phyloP scores from a whole-genome alignment of 2,888 invertebrate species.

The Euphydryas editha region DNA sequence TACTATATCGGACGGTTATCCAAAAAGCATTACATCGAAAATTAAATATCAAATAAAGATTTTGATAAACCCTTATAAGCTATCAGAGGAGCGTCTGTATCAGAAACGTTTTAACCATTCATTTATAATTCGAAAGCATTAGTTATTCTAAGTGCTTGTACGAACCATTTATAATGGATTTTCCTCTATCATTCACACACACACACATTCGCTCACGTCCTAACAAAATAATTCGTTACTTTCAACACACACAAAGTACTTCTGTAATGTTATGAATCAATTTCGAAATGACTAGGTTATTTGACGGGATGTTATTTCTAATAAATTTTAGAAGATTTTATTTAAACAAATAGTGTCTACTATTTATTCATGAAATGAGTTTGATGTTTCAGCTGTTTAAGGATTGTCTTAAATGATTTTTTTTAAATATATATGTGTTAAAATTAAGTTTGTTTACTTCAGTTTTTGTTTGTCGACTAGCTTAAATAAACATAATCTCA shows the following conservation, averaged over 20 bases:
- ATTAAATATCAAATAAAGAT: background rate
- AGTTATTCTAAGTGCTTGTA: slow-evolving; percentile 4
- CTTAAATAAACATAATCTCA: slow-evolving; percentile 16
- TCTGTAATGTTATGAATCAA: background rate
- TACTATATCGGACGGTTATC: background rate
- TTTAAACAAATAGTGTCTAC: too few relatives aligned
- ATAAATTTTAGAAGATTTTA: too few relatives aligned
- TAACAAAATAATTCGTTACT: slow-evolving; percentile 15
- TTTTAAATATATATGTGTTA: too few relatives aligned
- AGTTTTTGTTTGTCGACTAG: background rate
- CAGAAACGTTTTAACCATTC: background rate
- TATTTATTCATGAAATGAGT: too few relatives aligned
- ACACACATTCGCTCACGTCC: slow-evolving; percentile 6
- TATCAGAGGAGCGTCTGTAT: background rate
- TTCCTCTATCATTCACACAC: background rate
- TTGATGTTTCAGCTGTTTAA: too few relatives aligned
- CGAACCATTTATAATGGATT: background rate
- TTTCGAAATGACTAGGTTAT: background rate
- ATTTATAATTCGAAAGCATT: slow-evolving; percentile 4
- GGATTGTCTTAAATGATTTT: too few relatives aligned
- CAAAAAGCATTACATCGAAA: background rate
- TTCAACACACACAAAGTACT: slow-evolving; percentile 5
- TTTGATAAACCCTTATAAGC: background rate
- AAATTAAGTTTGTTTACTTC: background rate
- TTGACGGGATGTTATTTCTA: too few relatives aligned